Conservation (phyloP, 2,888 invertebrate species). For the Volucella inanis region DNA sequence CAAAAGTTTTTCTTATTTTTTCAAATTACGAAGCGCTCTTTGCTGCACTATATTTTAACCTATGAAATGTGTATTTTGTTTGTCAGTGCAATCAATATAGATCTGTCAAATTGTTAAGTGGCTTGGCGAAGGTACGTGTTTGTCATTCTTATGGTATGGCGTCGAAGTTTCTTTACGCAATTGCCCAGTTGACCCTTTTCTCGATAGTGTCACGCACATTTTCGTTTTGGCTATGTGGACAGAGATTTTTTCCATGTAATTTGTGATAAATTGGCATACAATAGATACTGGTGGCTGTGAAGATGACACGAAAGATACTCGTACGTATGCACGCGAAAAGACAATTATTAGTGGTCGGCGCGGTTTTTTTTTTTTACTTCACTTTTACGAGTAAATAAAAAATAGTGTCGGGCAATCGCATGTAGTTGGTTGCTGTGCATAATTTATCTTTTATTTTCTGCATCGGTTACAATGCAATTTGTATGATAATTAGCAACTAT, state of each 20-base stretch:
- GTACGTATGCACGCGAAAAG: neutral
- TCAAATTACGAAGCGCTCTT: neutral
- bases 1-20: slow-evolving; percentile 16
- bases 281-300: slow-evolving; percentile 3
- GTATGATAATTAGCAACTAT: slow-evolving; percentile 15
- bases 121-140: neutral
- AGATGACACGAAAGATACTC: slow-evolving; percentile 16
- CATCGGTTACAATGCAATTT: slow-evolving; percentile 6
- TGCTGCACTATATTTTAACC: slow-evolving; percentile 22
- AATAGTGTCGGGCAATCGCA: neutral
- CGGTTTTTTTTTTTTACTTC: neutral
- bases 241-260: slow-evolving; percentile 7
- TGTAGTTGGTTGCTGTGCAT: slow-evolving; percentile 1
- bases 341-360: neutral
- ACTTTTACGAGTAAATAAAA: slow-evolving; percentile 1
- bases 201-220: slow-evolving; percentile 8
- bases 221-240: slow-evolving; percentile 2
- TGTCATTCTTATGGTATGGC: slow-evolving; percentile 5
- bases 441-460: neutral
- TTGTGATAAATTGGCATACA: slow-evolving; percentile 24
- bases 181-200: slow-evolving; percentile 27
- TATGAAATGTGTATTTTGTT: slow-evolving; percentile 2
- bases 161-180: slow-evolving; percentile 28
- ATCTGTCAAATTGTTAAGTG: slow-evolving; percentile 27
- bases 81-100: slow-evolving; percentile 23